phyloP scores from a whole-genome alignment of 2,797 vertebrate species.

The Liparis tanakae region DNA sequence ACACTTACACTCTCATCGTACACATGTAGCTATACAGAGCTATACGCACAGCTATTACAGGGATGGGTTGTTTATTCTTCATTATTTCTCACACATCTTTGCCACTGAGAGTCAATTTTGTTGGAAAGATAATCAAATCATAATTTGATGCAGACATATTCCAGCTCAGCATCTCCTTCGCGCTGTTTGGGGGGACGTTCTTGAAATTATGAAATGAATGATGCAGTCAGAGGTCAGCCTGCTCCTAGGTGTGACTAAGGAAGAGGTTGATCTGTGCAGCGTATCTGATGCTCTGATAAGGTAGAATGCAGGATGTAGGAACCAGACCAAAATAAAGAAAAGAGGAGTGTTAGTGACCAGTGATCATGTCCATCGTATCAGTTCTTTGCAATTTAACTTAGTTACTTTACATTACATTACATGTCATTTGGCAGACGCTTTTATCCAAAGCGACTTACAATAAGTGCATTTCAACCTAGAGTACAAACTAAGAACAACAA shows the following conservation, averaged over 20 bases:
- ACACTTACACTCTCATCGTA: no score
- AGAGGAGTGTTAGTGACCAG: neutral
- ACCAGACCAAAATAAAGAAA: slow-evolving; percentile 4
- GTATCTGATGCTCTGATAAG: slow-evolving; percentile 44
- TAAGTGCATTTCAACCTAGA: no score
- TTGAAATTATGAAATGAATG: slow-evolving; percentile 54
- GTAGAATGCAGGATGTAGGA: neutral
- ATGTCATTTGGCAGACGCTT: no score
- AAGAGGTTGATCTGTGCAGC: slow-evolving; percentile 47
- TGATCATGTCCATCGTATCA: slow-evolving; percentile 1
- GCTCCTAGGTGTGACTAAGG: slow-evolving; percentile 71
- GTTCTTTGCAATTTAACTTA: neutral
- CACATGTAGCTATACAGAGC: slow-evolving; percentile 13
- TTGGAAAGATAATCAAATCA: slow-evolving; percentile 41
- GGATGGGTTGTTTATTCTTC: slow-evolving; percentile 39
- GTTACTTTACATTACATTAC: no score
- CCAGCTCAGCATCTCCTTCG: slow-evolving; percentile 23
- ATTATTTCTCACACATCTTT: slow-evolving; percentile 47
- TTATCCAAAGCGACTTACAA: no score
- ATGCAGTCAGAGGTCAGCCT: slow-evolving; percentile 57
- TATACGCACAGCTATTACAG: slow-evolving; percentile 18
- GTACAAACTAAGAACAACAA: no score
- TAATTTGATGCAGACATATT: slow-evolving; percentile 45
- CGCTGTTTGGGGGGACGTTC: slow-evolving; percentile 47
- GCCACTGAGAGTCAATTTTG: slow-evolving; percentile 1